Evolutionary conservation across 1,140 invertebrate species (phyloP).

Genomic region (Monomorium pharaonis): DNA sequence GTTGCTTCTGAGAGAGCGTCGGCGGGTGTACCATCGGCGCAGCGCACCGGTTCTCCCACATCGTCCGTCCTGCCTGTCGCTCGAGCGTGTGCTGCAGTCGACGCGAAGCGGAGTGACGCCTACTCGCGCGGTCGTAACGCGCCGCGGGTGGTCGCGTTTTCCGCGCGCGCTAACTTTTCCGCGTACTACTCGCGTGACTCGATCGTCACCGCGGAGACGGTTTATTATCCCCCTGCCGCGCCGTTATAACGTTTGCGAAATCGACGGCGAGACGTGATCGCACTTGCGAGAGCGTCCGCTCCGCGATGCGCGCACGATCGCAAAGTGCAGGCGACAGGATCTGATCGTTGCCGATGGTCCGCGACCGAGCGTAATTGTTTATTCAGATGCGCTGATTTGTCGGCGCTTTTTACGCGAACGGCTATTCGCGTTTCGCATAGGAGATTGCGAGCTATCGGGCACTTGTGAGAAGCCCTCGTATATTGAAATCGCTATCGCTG

Average conservation of each 20-base stretch:
- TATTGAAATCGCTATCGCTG: conserved; percentile 35
- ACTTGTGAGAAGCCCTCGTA: conserved; percentile 9
- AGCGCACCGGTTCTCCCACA: conserved; percentile 77
- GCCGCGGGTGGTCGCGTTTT: conserved; percentile 71
- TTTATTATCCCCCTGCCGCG: conserved; percentile 12
- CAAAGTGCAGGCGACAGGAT: neutral
- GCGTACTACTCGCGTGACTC: neutral
- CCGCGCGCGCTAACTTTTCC: conserved; percentile 54
- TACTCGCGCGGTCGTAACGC: conserved; percentile 62
- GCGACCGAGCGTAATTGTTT: conserved; percentile 8
- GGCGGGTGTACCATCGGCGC: conserved; percentile 32
- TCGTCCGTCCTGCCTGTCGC: neutral
- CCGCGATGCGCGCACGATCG: neutral
- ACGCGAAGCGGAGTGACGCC: conserved; percentile 66
- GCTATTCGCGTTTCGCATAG: neutral
- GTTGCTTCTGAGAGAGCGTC: conserved; percentile 62
- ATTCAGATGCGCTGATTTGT: neutral
- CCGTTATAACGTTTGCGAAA: conserved; percentile 34
- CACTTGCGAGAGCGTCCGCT: conserved; percentile 26
- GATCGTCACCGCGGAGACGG: conserved; percentile 20
- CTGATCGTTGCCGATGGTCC: neutral
- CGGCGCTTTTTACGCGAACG: neutral
- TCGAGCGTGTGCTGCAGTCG: neutral
- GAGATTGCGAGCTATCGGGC: conserved; percentile 5
- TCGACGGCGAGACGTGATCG: neutral